Percentiles rank a stretch among this genome's conserved stretches.
These are phyloP conservation scores for Podocnemis expansa DNA, from an alignment of 2,113 vertebrate genomes.

Conservation along the genomic window DNA sequence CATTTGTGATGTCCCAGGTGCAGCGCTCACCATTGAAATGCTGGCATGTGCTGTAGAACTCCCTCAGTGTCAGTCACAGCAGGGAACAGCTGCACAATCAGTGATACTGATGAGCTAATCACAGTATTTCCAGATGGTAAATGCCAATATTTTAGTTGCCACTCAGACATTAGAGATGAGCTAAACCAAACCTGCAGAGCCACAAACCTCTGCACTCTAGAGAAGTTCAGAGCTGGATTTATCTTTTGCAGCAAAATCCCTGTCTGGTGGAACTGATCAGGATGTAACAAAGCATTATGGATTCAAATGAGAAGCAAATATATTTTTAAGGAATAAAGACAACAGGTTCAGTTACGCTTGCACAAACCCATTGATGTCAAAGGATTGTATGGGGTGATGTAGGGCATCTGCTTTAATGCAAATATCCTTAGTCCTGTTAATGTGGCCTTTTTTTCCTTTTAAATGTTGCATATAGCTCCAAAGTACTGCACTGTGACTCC, in stretches of 20 bases:
- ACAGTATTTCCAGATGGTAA: background rate
- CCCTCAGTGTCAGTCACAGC: background rate
- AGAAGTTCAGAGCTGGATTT: background rate
- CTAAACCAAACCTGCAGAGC: background rate
- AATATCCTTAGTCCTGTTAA: background rate
- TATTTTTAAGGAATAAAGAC: slow-evolving; percentile 64
- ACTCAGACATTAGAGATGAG: background rate
- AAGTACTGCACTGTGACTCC: background rate
- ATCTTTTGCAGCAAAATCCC: background rate
- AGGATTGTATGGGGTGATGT: slow-evolving; percentile 49
- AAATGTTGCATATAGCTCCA: background rate
- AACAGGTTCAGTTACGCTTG: slow-evolving; percentile 66
- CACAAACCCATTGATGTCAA: slow-evolving; percentile 51
- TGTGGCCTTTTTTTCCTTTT: background rate
- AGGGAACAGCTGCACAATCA: fast-evolving
- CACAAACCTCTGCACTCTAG: background rate
- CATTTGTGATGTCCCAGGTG: fast-evolving
- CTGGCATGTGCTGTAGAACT: fast-evolving
- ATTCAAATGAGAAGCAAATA: slow-evolving; percentile 69
- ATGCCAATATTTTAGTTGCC: background rate
- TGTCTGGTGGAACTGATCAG: slow-evolving; percentile 13
- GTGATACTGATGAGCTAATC: background rate
- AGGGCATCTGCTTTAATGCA: background rate
- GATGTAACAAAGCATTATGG: slow-evolving; percentile 69
- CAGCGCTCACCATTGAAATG: background rate